Base-by-base conservation (phyloP, 2,113 vertebrate genomes). In the Pluvianellus socialis region DNA sequence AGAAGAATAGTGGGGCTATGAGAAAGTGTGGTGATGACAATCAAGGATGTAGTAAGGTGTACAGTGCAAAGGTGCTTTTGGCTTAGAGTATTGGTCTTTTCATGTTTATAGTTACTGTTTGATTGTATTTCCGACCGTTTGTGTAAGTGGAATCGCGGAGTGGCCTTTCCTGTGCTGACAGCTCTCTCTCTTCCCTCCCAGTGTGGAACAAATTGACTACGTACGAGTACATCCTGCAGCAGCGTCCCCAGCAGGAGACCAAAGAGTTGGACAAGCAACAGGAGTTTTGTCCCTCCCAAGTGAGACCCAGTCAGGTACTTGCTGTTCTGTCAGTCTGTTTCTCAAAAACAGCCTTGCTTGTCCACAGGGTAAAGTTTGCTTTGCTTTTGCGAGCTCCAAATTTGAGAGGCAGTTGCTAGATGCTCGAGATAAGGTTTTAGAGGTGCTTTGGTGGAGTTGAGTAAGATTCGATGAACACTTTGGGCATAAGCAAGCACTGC, bases 191-290 rank as follows among this genome's bases (percentile, higher is more conserved):
- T 84, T 84, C 68, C 65, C 33, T 94, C 74, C 65, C 96, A 99
- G 99, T 99, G 98, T 99, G 99, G 99, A 99, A 99, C 98, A 98
- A 99, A 79, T 97, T 99, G 90, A 99, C 99, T 58, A 99, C 99
- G 0, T 99, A 99, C 8, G 99, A 99, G 94, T 99, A 99, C 96
- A 99, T 99, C 32, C 98, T 99, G 91, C 98, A 98, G 33, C 99
- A 99, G 96, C 98, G 99, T 28, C 99, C 99, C 76, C 98, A 98
- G 52, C 98, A 98, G 89, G 98, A 99, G 75, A 79, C 79, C 49
- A 98, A 98, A 74, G 98, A 98, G 76, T 52, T n/a, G 7, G 97
- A 96, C 82, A 98, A 97, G 80, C 93, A 97, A 23, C 92, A 96
- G 14, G 97, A 98, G 33, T 88, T 97, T 2, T 96, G 70, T 35